Evolutionary conservation across 2,888 invertebrate species (phyloP).

Genomic region (Drymonia ruficornis): DNA sequence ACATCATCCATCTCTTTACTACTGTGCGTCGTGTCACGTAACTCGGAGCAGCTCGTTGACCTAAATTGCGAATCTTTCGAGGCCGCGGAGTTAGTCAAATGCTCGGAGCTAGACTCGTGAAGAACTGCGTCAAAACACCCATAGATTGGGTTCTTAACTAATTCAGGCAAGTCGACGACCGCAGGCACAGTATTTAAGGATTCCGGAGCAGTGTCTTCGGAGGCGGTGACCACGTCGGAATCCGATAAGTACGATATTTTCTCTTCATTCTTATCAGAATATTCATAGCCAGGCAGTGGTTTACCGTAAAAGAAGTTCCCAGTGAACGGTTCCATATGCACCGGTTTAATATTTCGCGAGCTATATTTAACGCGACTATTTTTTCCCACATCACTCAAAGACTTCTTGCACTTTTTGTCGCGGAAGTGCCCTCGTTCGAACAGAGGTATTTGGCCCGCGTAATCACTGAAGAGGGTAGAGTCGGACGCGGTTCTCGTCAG

Average conservation of each 20-base stretch:
- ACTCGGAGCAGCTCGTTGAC: constrained; percentile 74
- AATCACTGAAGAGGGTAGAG: constrained; percentile 82
- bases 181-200: constrained; percentile 69
- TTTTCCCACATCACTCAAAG: constrained; percentile 72
- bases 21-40: constrained; percentile 66
- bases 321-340: constrained; percentile 73
- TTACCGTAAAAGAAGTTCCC: constrained; percentile 81
- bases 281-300: constrained; percentile 70
- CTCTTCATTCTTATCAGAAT: constrained; percentile 68
- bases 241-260: constrained; percentile 75
- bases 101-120: constrained; percentile 59
- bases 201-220: constrained; percentile 69
- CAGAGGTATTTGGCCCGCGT: constrained; percentile 75
- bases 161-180: constrained; percentile 67
- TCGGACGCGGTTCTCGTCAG: constrained; percentile 73
- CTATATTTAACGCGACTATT: constrained; percentile 68
- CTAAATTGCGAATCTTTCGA: constrained; percentile 73
- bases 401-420: constrained; percentile 69
- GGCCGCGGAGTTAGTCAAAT: constrained; percentile 53
- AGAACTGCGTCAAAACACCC: constrained; percentile 68
- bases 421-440: constrained; percentile 69
- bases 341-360: constrained; percentile 67
- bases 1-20: constrained; percentile 57
- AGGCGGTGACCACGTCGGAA: constrained; percentile 71
- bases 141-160: constrained; percentile 74